phyloP scores from a whole-genome alignment of 2,797 vertebrate genomes.

The Amblyraja radiata region DNA sequence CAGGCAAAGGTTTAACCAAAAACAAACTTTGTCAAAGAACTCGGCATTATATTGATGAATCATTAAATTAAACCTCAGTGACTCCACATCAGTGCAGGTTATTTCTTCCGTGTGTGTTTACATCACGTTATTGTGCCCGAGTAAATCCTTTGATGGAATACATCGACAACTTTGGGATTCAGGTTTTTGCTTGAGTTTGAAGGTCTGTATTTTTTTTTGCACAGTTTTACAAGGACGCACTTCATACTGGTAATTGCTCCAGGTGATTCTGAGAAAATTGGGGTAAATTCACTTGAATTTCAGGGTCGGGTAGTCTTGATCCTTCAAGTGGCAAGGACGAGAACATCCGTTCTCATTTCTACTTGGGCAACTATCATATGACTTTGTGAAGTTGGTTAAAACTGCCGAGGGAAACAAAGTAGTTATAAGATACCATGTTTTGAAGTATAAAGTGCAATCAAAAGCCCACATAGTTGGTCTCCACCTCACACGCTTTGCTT shows the following conservation, averaged over 20 bases:
- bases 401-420: neutral
- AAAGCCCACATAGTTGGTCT: neutral
- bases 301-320: neutral
- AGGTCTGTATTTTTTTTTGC: neutral
- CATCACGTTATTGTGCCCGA: neutral
- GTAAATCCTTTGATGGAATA: neutral
- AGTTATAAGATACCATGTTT: neutral
- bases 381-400: neutral
- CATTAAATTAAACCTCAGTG: neutral
- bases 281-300: neutral
- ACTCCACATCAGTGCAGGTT: neutral
- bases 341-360: neutral
- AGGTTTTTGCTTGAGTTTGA: neutral
- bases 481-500: conserved; percentile 41
- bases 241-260: neutral
- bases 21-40: too few species aligned
- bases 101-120: neutral
- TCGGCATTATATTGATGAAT: neutral
- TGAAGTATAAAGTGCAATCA: neutral
- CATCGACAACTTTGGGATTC: neutral
- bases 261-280: neutral
- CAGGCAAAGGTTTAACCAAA: neutral
- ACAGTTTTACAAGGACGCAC: neutral
- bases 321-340: neutral
- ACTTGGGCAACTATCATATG: neutral